A percentile compares a stretch with the other conserved stretches of the same genome.
These are phyloP conservation scores for Drosophila nr. perissopoda DNA, from an alignment of 2,888 invertebrate genomes.

Conservation along the genomic window DNA sequence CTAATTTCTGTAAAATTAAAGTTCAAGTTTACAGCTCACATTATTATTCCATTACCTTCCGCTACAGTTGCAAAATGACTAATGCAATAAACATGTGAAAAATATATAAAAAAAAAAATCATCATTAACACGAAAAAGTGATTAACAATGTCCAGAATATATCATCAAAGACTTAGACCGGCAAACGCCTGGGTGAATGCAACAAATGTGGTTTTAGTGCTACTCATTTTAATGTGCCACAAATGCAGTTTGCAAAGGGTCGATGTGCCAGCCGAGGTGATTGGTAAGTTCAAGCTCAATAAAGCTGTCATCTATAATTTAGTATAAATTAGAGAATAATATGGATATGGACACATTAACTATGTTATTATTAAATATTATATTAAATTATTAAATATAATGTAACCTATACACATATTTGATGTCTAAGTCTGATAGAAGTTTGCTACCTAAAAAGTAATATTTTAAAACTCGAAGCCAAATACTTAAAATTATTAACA, in stretches of 20 bases:
- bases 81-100: constrained; percentile 24
- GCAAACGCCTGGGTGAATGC: constrained; percentile 22
- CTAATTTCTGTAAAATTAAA: constrained; percentile 10
- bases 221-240: constrained; percentile 80
- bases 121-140: constrained; percentile 12
- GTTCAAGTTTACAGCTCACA: constrained; percentile 49
- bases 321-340: not conserved
- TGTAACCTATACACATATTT: not conserved
- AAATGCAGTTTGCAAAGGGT: constrained; percentile 75
- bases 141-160: constrained; percentile 39
- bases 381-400: not conserved
- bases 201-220: constrained; percentile 19
- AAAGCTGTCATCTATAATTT: not conserved
- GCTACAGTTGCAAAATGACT: constrained; percentile 1
- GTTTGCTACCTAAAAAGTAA: not conserved
- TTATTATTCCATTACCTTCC: not conserved
- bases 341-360: not conserved
- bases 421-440: not conserved
- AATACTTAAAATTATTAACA: not conserved
- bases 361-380: not conserved
- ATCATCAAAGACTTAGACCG: not conserved
- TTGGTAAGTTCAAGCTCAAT: constrained; percentile 75
- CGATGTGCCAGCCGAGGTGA: constrained; percentile 82
- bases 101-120: constrained; percentile 3
- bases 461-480: not conserved